A percentile compares a stretch with the other conserved stretches of the same genome.
phyloP scores from a whole-genome alignment of 1,140 invertebrate genomes.

The Meloidogyne hapla region DNA sequence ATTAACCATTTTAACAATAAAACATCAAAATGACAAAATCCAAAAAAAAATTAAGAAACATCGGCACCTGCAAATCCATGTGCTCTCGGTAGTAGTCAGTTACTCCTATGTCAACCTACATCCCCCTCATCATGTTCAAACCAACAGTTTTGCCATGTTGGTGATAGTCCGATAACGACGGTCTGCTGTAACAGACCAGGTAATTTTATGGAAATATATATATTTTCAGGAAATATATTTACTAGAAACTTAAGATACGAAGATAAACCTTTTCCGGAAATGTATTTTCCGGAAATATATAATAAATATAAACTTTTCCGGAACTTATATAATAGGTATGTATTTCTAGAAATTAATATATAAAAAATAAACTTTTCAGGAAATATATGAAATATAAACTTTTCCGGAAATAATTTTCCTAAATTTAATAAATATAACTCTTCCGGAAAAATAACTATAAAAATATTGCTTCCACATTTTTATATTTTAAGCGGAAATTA shows the following conservation, averaged over 20 bases:
- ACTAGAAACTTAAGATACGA: too few species aligned
- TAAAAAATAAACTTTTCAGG: too few species aligned
- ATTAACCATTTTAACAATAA: background rate
- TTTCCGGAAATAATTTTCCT: too few species aligned
- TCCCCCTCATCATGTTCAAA: conserved; percentile 44
- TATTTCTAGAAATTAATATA: too few species aligned
- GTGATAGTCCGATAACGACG: conserved; percentile 54
- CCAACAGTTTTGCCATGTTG: conserved; percentile 60
- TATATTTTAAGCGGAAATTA: conserved; percentile 46
- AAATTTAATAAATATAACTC: too few species aligned
- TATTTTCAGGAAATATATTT: too few species aligned
- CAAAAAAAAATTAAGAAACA: conserved; percentile 47
- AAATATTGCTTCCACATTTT: conserved; percentile 7
- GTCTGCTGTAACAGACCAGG: conserved; percentile 61
- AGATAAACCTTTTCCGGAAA: too few species aligned
- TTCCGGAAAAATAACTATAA: background rate
- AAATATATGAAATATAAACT: too few species aligned
- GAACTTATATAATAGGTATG: too few species aligned
- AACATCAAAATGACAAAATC: background rate
- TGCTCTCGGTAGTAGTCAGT: conserved; percentile 44
- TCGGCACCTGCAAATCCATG: conserved; percentile 54
- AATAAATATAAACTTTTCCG: too few species aligned
- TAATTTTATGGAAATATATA: conserved; percentile 8
- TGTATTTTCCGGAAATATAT: too few species aligned
- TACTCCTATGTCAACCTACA: conserved; percentile 48